Conservation (phyloP, 2,888 invertebrate species). For the Metellina segmentata region DNA sequence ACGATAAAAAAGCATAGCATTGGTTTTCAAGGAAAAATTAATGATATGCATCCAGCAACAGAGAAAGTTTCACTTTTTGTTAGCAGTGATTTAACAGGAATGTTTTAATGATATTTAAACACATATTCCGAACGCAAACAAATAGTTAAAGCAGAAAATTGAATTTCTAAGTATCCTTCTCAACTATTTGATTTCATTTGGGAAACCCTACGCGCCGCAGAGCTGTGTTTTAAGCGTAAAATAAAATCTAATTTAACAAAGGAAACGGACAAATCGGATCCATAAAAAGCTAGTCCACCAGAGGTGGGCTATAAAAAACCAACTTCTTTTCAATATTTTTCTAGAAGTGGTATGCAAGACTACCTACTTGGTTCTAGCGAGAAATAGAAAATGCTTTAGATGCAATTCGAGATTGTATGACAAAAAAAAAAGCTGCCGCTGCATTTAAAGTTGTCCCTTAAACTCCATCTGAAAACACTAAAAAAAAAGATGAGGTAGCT, state of each 20-base stretch:
- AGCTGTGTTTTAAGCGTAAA: neutral
- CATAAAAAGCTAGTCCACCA: neutral
- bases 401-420: neutral
- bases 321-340: neutral
- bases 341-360: neutral
- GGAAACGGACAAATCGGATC: neutral
- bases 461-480: neutral
- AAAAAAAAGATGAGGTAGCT: neutral
- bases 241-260: neutral
- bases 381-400: neutral
- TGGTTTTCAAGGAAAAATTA: no score
- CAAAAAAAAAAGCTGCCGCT: neutral
- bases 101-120: no score
- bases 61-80: no score
- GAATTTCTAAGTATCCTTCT: no score
- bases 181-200: no score
- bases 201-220: neutral
- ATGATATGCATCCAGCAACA: no score
- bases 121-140: no score
- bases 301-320: neutral
- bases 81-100: no score
- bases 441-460: neutral
- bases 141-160: no score
- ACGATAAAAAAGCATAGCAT: no score
- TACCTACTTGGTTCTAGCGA: no score